Conservation (phyloP, 2,113 vertebrate genomes). For the Saccopteryx leptura region DNA sequence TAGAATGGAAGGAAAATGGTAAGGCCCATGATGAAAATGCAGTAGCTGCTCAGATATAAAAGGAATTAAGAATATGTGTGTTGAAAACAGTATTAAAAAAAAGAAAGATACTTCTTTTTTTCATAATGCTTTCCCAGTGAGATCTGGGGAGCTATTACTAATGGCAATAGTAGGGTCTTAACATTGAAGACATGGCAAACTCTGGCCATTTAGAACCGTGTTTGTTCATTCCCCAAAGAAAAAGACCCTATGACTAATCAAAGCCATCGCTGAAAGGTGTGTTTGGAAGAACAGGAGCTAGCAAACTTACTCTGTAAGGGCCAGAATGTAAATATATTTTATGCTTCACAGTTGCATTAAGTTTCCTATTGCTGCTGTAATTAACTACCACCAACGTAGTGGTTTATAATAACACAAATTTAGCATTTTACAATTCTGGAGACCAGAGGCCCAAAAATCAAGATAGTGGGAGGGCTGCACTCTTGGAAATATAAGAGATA, state of each 20-base stretch:
- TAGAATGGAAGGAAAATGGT: not conserved
- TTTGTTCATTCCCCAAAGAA: not conserved
- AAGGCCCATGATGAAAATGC: not conserved
- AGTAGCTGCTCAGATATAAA: not conserved
- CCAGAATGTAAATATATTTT: not conserved
- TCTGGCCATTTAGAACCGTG: not conserved
- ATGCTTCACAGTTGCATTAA: not conserved
- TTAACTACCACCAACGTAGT: not conserved
- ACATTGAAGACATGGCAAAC: not conserved
- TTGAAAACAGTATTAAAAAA: not conserved
- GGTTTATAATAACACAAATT: not conserved
- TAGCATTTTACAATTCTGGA: not conserved
- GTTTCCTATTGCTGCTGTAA: not conserved
- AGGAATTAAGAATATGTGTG: not conserved
- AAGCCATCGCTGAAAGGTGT: not conserved
- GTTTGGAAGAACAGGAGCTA: not conserved
- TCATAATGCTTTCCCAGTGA: not conserved
- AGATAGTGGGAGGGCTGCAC: not conserved
- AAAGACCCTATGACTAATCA: not conserved
- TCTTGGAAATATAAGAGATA: not conserved
- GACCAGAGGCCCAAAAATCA: not conserved
- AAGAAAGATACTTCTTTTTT: not conserved
- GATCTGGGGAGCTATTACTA: not conserved
- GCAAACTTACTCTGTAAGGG: not conserved
- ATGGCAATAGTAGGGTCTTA: not conserved